Percentiles rank a stretch among this genome's conserved stretches.
These are phyloP conservation scores for Oriolus oriolus DNA, from an alignment of 2,113 vertebrate species.

Conservation along the genomic window DNA sequence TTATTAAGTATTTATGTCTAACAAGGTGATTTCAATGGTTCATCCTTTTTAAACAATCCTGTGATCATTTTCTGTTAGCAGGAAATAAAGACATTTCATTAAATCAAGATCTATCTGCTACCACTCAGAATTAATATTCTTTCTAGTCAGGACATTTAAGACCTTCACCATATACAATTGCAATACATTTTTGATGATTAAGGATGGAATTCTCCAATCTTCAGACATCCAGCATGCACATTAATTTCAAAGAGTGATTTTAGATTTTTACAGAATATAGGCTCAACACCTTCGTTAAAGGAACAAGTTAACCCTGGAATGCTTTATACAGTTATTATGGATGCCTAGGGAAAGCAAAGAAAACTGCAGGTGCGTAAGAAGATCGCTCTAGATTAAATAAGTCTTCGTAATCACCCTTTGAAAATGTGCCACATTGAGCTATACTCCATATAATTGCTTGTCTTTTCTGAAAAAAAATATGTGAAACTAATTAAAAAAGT, in stretches of 20 bases:
- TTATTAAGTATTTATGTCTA: slow-evolving; percentile 55
- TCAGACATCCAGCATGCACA: background rate
- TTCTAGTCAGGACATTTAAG: background rate
- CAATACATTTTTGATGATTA: background rate
- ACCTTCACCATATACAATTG: background rate
- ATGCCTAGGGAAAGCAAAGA: background rate
- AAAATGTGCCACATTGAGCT: background rate
- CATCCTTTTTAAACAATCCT: slow-evolving; percentile 36
- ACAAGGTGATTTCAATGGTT: slow-evolving; percentile 45
- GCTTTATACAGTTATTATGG: background rate
- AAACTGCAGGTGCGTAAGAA: background rate
- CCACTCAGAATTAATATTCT: slow-evolving; percentile 10
- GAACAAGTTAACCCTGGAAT: slow-evolving; percentile 11
- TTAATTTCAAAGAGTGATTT: background rate
- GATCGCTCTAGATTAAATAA: background rate
- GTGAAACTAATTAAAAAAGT: background rate
- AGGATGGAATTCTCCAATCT: background rate
- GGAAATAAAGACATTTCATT: slow-evolving; percentile 47
- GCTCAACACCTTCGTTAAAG: background rate
- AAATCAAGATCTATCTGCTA: slow-evolving; percentile 17
- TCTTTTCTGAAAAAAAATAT: background rate
- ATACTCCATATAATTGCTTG: background rate
- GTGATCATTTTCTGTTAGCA: slow-evolving; percentile 20
- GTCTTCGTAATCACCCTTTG: background rate
- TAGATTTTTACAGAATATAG: background rate